Percentiles rank a stretch among this genome's conserved stretches.
Evolutionary conservation across 1,140 invertebrate genomes (phyloP).

Genomic region (Nephotettix cincticeps): DNA sequence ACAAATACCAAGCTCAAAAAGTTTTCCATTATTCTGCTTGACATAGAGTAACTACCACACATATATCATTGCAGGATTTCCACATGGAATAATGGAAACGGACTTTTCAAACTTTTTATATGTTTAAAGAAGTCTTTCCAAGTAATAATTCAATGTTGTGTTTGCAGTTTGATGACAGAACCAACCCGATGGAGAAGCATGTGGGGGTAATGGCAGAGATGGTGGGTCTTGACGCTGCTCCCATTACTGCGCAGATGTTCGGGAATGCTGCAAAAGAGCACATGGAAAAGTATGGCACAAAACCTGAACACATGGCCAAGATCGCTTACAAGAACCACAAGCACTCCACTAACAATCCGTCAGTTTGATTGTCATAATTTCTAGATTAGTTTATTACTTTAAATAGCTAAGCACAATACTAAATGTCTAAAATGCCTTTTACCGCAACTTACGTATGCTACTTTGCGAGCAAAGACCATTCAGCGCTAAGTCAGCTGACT

Average conservation of each 20-base stretch:
- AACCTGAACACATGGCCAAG: constrained; percentile 91
- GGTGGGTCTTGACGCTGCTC: constrained; percentile 72
- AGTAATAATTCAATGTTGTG: background rate
- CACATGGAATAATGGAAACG: too few species aligned
- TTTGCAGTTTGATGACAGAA: constrained; percentile 77
- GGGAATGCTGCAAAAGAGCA: constrained; percentile 95
- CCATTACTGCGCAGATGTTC: constrained; percentile 93
- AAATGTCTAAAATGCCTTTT: too few species aligned
- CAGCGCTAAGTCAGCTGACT: too few species aligned
- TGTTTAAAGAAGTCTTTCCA: background rate
- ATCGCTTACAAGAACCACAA: constrained; percentile 98
- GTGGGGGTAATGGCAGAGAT: constrained; percentile 82
- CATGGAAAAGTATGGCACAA: constrained; percentile 96
- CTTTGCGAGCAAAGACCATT: too few species aligned
- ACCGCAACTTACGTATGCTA: too few species aligned
- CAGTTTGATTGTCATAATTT: too few species aligned
- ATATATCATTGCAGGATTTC: too few species aligned
- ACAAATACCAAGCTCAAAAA: too few species aligned
- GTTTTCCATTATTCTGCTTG: too few species aligned
- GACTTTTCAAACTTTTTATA: background rate
- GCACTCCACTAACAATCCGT: constrained; percentile 95
- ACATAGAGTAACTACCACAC: too few species aligned
- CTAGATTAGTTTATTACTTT: too few species aligned
- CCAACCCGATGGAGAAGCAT: constrained; percentile 93
- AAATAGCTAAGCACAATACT: too few species aligned